Evolutionary conservation across 92 coral and sea anemone genomes (phyloP).

Genomic region (Umimayanthus chanpuru): DNA sequence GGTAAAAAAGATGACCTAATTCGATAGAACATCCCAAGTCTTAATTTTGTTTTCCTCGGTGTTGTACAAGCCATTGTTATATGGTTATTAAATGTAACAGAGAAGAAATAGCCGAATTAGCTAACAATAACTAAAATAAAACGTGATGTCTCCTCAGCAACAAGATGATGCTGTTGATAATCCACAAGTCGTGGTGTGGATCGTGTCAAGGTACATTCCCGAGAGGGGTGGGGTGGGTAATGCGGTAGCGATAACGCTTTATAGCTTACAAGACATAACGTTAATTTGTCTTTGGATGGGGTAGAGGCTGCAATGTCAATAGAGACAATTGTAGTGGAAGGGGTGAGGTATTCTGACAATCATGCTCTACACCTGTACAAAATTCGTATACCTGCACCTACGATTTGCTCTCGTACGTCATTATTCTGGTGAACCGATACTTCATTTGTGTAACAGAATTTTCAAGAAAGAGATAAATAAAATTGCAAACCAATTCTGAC

Average conservation of each 20-base stretch:
- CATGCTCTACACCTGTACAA: neutral
- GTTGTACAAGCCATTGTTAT: too few relatives aligned
- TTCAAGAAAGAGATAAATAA: neutral
- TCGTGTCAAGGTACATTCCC: slow-evolving; percentile 34
- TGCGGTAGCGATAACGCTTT: neutral
- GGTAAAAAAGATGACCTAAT: too few relatives aligned
- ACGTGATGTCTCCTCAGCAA: neutral
- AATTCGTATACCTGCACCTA: neutral
- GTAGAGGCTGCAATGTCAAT: too few relatives aligned
- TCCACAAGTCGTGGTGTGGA: slow-evolving; percentile 44
- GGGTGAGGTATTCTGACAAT: neutral
- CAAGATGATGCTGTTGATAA: slow-evolving; percentile 41
- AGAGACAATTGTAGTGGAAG: too few relatives aligned
- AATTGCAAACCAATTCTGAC: too few relatives aligned
- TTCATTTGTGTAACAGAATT: neutral
- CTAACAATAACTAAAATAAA: neutral
- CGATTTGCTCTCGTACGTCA: neutral
- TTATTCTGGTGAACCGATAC: too few relatives aligned
- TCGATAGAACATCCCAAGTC: too few relatives aligned
- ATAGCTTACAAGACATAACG: too few relatives aligned
- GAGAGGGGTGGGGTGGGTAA: neutral
- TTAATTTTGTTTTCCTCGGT: too few relatives aligned
- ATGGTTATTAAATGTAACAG: neutral
- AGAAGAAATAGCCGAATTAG: neutral
- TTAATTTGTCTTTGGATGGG: too few relatives aligned